Percentiles rank a stretch among this genome's conserved stretches.
phyloP scores from a whole-genome alignment of 1,140 invertebrate genomes.

The Brachionus sp. region DNA sequence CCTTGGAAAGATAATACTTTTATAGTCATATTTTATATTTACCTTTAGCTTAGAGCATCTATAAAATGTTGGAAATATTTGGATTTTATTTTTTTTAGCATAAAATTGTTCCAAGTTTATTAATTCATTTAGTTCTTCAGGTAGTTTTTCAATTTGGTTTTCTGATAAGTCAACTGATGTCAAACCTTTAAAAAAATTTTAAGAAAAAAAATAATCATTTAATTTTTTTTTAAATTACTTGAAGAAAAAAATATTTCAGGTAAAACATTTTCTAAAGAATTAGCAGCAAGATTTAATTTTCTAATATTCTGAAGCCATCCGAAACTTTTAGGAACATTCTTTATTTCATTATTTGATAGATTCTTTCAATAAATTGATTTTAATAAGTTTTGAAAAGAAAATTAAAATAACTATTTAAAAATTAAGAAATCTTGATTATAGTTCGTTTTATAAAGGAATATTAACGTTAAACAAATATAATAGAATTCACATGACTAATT shows the following conservation, averaged over 20 bases:
- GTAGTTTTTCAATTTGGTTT: constrained; percentile 70
- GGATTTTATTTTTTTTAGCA: constrained; percentile 71
- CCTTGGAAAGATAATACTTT: background rate
- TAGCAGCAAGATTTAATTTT: constrained; percentile 65
- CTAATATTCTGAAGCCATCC: constrained; percentile 64
- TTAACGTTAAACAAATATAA: no score
- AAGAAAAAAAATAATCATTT: background rate
- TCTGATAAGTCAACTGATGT: constrained; percentile 70
- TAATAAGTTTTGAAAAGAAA: no score
- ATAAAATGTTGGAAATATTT: constrained; percentile 56
- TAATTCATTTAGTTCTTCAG: constrained; percentile 72
- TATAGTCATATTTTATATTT: background rate
- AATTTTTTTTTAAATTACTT: background rate
- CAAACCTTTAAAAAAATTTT: constrained; percentile 62
- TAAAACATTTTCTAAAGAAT: constrained; percentile 63
- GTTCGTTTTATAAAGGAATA: no score
- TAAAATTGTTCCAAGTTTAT: constrained; percentile 73
- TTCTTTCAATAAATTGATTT: constrained; percentile 59
- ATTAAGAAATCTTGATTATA: no score
- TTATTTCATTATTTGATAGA: constrained; percentile 65
- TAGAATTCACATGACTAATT: no score
- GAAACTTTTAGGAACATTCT: constrained; percentile 62
- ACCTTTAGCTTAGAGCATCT: constrained; percentile 58
- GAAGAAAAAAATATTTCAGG: constrained; percentile 55
- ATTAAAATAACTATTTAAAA: no score